These are phyloP conservation scores for Monodelphis domestica DNA, from an alignment of 2,797 vertebrate species.

Conservation along the genomic window DNA sequence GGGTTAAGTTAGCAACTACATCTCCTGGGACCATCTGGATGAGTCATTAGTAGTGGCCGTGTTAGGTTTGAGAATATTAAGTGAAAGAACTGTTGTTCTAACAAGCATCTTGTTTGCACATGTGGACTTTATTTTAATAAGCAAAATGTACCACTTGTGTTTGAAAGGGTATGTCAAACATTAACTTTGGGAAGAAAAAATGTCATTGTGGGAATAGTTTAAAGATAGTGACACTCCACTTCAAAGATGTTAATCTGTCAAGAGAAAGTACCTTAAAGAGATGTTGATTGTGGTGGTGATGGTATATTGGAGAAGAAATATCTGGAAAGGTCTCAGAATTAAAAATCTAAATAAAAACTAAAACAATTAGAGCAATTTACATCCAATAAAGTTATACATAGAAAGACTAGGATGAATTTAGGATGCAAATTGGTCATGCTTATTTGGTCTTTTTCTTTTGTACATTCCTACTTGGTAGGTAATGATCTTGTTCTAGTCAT, in stretches of 20 bases:
- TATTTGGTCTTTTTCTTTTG: neutral
- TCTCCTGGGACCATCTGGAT: neutral
- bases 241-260: neutral
- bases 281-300: neutral
- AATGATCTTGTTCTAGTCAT: neutral
- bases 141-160: neutral
- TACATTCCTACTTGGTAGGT: neutral
- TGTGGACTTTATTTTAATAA: neutral
- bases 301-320: neutral
- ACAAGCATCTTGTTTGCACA: neutral
- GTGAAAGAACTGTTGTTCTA: neutral
- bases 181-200: neutral
- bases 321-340: neutral
- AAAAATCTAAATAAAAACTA: neutral
- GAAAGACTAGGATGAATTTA: neutral
- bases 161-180: neutral
- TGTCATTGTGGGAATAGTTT: neutral
- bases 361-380: neutral
- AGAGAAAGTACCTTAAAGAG: neutral
- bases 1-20: neutral
- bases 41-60: neutral
- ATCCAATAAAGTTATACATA: neutral
- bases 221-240: neutral
- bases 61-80: neutral
- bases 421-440: neutral